These are phyloP conservation scores for Teinopalpus imperialis DNA, from an alignment of 2,888 invertebrate genomes.

Conservation along the genomic window DNA sequence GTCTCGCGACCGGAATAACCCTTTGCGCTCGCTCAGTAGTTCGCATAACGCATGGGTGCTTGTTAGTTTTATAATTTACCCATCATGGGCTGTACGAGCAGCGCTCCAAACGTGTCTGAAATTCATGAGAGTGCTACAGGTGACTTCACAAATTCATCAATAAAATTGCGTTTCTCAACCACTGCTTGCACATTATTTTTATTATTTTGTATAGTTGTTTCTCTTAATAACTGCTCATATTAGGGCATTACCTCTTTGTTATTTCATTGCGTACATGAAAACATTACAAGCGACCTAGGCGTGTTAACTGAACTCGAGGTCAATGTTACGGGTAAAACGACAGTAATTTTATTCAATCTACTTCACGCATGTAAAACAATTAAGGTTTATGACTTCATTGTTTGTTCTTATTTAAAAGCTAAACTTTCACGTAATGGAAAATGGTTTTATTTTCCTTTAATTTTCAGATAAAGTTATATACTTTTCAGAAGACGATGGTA, in stretches of 20 bases:
- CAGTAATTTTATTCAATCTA: constrained; percentile 23
- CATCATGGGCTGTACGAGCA: constrained; percentile 77
- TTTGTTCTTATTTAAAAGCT: constrained; percentile 17
- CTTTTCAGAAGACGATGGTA: constrained; percentile 38
- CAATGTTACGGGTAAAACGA: constrained; percentile 34
- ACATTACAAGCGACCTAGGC: constrained; percentile 27
- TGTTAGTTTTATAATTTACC: constrained; percentile 35
- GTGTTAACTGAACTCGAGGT: constrained; percentile 33
- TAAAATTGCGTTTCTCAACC: background rate
- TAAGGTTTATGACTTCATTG: constrained; percentile 13
- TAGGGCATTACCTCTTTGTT: constrained; percentile 30
- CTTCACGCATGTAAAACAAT: constrained; percentile 25
- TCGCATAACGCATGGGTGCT: constrained; percentile 30
- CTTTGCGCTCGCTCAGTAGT: constrained; percentile 33
- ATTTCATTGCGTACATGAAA: constrained; percentile 33
- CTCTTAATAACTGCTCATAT: constrained; percentile 1
- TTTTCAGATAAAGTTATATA: constrained; percentile 53
- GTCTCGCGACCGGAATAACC: constrained; percentile 18
- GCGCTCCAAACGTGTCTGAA: constrained; percentile 58
- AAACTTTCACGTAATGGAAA: constrained; percentile 1
- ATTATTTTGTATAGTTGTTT: background rate
- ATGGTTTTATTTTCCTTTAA: background rate
- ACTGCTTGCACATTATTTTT: constrained; percentile 9
- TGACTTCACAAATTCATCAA: constrained; percentile 13
- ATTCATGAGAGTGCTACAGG: constrained; percentile 54